These are phyloP conservation scores for Actenoides hombroni DNA, from an alignment of 2,113 vertebrate species.

Conservation along the genomic window DNA sequence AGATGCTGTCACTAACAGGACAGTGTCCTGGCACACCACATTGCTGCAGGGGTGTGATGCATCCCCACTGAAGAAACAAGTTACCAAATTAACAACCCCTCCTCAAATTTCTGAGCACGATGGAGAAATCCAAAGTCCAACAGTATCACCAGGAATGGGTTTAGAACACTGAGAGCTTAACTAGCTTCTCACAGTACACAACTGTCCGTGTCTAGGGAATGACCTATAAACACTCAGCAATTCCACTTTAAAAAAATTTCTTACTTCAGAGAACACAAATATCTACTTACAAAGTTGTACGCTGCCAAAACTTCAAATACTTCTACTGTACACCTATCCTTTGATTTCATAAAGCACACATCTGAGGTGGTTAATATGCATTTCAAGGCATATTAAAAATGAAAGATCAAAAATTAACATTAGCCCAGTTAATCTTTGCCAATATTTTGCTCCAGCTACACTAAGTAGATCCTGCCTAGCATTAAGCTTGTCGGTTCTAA, in stretches of 20 bases:
- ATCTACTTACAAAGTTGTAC: background rate
- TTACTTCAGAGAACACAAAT: background rate
- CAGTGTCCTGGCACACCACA: fast-evolving
- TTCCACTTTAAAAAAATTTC: background rate
- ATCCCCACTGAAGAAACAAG: background rate
- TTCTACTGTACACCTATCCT: background rate
- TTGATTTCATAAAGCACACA: conserved; percentile 21
- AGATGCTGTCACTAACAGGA: background rate
- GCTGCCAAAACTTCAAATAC: background rate
- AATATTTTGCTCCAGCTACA: background rate
- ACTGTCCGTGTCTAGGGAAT: background rate
- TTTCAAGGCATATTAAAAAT: conserved; percentile 19
- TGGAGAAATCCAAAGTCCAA: background rate
- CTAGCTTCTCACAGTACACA: background rate
- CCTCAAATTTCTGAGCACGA: background rate
- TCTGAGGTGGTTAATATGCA: background rate
- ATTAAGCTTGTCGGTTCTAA: background rate
- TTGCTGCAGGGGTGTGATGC: fast-evolving
- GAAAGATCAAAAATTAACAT: conserved; percentile 24
- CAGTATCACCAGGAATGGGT: fast-evolving
- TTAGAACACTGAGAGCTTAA: background rate
- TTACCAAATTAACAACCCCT: background rate
- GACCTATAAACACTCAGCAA: background rate
- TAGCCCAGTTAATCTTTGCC: background rate
- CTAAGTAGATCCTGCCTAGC: background rate